A percentile compares a stretch with the other conserved stretches of the same genome.
Conservation (phyloP, 2,113 vertebrate genomes). For the Esox niger region DNA sequence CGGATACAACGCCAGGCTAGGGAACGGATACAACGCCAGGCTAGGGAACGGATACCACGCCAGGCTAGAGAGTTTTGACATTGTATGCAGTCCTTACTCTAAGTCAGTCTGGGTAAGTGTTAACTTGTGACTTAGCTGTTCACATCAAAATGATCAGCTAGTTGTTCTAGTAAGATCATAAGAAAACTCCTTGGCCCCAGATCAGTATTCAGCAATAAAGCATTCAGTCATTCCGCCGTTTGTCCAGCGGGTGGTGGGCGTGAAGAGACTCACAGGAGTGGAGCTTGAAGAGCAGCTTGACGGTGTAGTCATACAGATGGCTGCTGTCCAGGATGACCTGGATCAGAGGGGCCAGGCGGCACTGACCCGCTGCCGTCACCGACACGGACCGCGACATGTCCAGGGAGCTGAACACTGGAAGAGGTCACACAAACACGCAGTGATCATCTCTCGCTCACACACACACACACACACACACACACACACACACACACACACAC, state of each 20-base stretch:
- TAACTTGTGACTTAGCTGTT: too few species aligned
- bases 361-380: slow-evolving; percentile 89
- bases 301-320: slow-evolving; percentile 95
- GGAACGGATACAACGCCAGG: too few species aligned
- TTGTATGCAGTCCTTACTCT: too few species aligned
- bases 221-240: background rate
- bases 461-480: slow-evolving; percentile 24
- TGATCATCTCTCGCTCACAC: background rate
- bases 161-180: too few species aligned
- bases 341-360: slow-evolving; percentile 94
- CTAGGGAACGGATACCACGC: too few species aligned
- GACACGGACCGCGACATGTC: slow-evolving; percentile 98
- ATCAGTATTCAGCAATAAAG: too few species aligned
- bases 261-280: slow-evolving; percentile 89
- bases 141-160: too few species aligned
- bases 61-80: too few species aligned
- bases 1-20: too few species aligned
- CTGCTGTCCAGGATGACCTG: slow-evolving; percentile 95
- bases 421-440: slow-evolving; percentile 17
- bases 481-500: slow-evolving; percentile 24
- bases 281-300: slow-evolving; percentile 97
- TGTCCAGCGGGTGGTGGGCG: slow-evolving; percentile 19
- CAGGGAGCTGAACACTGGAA: slow-evolving; percentile 89
- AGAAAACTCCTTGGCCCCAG: too few species aligned
- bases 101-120: too few species aligned